A percentile compares a stretch with the other conserved stretches of the same genome.
phyloP scores from a whole-genome alignment of 2,113 vertebrate genomes.

The Nothoprocta pentlandii region DNA sequence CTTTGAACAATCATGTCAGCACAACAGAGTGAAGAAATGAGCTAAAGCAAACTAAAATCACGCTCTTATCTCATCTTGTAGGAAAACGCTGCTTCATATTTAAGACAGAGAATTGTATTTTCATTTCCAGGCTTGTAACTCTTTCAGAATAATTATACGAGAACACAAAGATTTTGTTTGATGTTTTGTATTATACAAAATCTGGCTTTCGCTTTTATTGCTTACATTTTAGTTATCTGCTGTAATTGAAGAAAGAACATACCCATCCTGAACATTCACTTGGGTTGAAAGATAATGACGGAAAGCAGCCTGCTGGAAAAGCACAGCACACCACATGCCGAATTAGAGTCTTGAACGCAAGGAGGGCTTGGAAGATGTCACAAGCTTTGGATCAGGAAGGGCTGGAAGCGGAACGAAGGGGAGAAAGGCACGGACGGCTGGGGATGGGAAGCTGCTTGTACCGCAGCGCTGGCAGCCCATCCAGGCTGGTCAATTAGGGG shows the following conservation, averaged over 20 bases:
- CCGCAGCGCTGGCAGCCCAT: constrained; percentile 38
- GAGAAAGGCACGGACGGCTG: constrained; percentile 20
- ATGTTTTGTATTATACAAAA: constrained; percentile 37
- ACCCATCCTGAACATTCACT: constrained; percentile 58
- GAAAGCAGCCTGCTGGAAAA: constrained; percentile 74
- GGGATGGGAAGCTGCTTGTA: constrained; percentile 36
- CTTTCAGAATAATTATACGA: not conserved
- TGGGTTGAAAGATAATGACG: constrained; percentile 75
- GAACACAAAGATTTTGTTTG: constrained; percentile 37
- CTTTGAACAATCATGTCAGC: constrained; percentile 69
- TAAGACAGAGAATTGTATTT: constrained; percentile 35
- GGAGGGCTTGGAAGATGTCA: constrained; percentile 72
- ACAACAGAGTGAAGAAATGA: constrained; percentile 55
- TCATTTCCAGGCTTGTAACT: constrained; percentile 4
- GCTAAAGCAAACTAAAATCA: constrained; percentile 48
- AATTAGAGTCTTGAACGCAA: constrained; percentile 75
- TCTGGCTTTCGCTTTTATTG: constrained; percentile 30
- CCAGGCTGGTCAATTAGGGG: constrained; percentile 52
- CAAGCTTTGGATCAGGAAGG: constrained; percentile 55
- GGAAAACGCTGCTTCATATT: constrained; percentile 26
- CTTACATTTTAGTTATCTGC: constrained; percentile 48
- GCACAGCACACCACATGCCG: constrained; percentile 70
- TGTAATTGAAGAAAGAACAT: constrained; percentile 59
- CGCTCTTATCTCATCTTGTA: constrained; percentile 38
- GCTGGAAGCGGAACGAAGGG: constrained; percentile 50